phyloP scores from a whole-genome alignment of 2,797 vertebrate genomes.

The Spinibarbus caldwelli region DNA sequence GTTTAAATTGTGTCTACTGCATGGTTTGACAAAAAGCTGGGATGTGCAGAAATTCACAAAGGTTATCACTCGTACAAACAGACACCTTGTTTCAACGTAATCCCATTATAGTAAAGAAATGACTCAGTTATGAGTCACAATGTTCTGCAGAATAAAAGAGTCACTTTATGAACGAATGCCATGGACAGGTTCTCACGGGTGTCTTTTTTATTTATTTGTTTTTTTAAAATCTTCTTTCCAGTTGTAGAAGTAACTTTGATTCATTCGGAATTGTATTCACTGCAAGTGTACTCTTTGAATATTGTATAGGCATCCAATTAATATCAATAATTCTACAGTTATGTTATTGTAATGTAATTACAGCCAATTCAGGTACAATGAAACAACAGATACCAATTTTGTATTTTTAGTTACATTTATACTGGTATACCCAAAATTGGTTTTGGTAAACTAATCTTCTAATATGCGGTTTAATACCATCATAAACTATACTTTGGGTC shows the following conservation, averaged over 20 bases:
- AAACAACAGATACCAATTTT: background rate
- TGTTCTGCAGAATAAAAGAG: background rate
- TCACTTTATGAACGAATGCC: background rate
- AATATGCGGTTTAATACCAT: background rate
- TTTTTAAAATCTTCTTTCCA: background rate
- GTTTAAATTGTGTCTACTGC: background rate
- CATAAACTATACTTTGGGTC: background rate
- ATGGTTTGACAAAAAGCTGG: background rate
- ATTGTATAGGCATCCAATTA: background rate
- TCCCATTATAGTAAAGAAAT: background rate
- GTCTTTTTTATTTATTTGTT: background rate
- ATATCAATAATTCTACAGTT: background rate
- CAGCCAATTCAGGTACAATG: too few species aligned
- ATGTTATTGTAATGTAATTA: background rate
- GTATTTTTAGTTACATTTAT: too few species aligned
- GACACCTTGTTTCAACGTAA: background rate
- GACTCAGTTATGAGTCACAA: constrained; percentile 28
- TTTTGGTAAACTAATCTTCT: background rate
- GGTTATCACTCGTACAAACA: background rate
- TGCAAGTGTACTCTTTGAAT: background rate
- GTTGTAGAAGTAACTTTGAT: background rate
- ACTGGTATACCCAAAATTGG: background rate
- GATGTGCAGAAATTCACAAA: constrained; percentile 5
- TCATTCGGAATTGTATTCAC: background rate
- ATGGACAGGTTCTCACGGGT: background rate